Evolutionary conservation across 2,113 vertebrate species (phyloP).

Genomic region (Hepsetus odoe): DNA sequence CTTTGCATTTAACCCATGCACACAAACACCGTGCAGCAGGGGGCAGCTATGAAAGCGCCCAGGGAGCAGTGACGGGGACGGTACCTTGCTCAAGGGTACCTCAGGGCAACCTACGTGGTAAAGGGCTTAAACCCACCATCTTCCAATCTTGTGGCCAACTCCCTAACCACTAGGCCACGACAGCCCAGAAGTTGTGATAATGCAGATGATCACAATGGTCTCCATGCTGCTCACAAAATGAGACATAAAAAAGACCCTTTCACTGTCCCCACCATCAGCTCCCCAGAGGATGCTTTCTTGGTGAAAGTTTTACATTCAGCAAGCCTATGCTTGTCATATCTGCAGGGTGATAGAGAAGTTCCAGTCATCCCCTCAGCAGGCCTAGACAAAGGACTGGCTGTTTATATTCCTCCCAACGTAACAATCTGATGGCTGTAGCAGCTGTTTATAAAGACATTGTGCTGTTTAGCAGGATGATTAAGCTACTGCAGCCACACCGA

Average conservation of each 20-base stretch:
- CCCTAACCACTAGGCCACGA: too few species aligned
- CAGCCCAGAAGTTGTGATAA: not conserved
- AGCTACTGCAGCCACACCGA: conserved; percentile 40
- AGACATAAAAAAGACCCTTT: not conserved
- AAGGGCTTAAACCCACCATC: too few species aligned
- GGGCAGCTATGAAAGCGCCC: too few species aligned
- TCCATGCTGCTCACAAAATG: not conserved
- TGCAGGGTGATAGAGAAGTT: conserved; percentile 41
- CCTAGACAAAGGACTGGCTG: conserved; percentile 54
- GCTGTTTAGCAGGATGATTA: conserved; percentile 34
- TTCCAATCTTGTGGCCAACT: too few species aligned
- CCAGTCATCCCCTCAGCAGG: conserved; percentile 38
- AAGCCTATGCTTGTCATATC: conserved; percentile 35
- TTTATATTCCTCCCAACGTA: conserved; percentile 52
- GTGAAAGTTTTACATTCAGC: conserved; percentile 31
- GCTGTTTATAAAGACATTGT: conserved; percentile 62
- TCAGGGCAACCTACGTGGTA: too few species aligned
- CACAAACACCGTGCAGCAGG: too few species aligned
- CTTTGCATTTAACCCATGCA: too few species aligned
- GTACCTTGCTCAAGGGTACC: too few species aligned
- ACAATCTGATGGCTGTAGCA: conserved; percentile 58
- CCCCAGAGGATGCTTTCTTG: conserved; percentile 23
- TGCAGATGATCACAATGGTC: not conserved
- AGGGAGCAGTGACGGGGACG: too few species aligned
- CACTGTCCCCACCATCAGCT: not conserved